Evolutionary conservation across 2,113 vertebrate genomes (phyloP).

Genomic region (Turnix velox): DNA sequence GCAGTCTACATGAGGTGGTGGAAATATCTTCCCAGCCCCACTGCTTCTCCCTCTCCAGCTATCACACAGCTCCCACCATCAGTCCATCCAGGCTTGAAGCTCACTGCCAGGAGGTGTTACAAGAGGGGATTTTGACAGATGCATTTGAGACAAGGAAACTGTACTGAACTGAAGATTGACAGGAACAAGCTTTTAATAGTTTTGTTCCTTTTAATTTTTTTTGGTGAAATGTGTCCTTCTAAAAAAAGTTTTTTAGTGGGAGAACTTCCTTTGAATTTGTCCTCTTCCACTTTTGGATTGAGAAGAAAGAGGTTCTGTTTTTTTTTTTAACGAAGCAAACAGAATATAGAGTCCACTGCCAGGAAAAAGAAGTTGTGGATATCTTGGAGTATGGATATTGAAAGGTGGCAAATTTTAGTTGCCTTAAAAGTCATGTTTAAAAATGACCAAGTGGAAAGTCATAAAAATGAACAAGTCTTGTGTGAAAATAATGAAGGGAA

Average conservation of each 20-base stretch:
- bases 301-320: neutral
- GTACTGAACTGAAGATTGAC: neutral
- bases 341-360: neutral
- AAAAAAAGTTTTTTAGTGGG: neutral
- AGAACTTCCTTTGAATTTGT: slow-evolving; percentile 14
- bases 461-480: neutral
- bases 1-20: neutral
- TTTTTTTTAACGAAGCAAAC: neutral
- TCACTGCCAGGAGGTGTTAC: neutral
- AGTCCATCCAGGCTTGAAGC: neutral
- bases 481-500: neutral
- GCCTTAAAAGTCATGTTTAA: neutral
- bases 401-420: neutral
- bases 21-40: neutral
- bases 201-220: neutral
- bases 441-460: slow-evolving; percentile 22
- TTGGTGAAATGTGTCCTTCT: neutral
- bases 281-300: neutral
- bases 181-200: neutral
- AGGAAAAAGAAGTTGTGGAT: neutral
- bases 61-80: neutral
- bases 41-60: rapidly evolving
- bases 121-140: neutral
- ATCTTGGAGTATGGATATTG: neutral
- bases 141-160: neutral